Base-by-base conservation (phyloP, 2,113 vertebrate species). In the Boleophthalmus pectinirostris region DNA sequence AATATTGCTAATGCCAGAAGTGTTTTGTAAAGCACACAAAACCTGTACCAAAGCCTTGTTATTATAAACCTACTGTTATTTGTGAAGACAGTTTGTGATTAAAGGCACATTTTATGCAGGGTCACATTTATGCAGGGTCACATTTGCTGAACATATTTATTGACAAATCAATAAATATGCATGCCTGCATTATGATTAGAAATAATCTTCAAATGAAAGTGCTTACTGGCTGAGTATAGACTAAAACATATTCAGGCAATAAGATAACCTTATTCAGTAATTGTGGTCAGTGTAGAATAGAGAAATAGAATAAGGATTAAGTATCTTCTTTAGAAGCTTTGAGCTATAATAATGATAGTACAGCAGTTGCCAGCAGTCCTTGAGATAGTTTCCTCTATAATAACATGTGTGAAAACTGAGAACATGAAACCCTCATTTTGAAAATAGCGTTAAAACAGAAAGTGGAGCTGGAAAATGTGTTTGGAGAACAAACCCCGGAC, bases 401-500 rank as follows among this genome's bases (percentile, higher is more conserved):
- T 74, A 85, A 70, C 73, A 84, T 85, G 88, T 91, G 88, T 80
- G 85, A 89, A 90, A 85, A 87, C 80, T 73, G 83, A 74, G 74
- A 88, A 81, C 71, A 85, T 68, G 69, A 84, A 77, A n/a, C 29
- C 29, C 69, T 89, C 81, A 84, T 86, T 90, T 85, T 77, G 24
- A 72, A 83, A 88, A 89, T 84, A 80, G 80, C 29, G 70, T 85
- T 81, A 87, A 91, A 85, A 85, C 75, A 67, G 23, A 79, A 58
- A 89, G 81, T 81, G 75, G 86, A 86, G 83, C 89, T 92, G 90
- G 88, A 93, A 93, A 92, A 88, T 90, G 78, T 86, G 70, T 84
- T 90, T 87, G 86, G 84, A 88, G 83, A 84, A 75, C 81, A 78
- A 82, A 88, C 83, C 74, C 81, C 81, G 60, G 82, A 72, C 70